These are phyloP conservation scores for Porites australiensis DNA, from an alignment of 64 coral and sea anemone species.

Conservation along the genomic window DNA sequence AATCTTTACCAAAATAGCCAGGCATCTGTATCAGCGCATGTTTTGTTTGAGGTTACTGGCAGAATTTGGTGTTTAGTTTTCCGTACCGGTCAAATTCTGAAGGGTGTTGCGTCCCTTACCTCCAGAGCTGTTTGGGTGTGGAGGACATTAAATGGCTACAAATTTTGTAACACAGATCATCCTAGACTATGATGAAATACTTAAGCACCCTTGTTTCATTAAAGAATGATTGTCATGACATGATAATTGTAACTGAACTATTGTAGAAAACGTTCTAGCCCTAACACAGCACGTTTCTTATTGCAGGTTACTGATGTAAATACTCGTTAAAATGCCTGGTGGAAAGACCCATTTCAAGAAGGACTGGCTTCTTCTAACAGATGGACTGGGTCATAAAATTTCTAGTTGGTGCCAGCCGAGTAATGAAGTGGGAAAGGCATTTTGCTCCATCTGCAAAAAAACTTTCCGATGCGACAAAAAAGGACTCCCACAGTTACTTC, in stretches of 20 bases:
- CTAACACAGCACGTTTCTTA: not conserved
- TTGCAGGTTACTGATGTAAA: conserved; percentile 14
- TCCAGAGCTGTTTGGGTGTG: not conserved
- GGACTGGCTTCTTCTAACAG: conserved; percentile 46
- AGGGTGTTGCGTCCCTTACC: conserved; percentile 21
- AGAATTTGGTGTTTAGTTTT: not conserved
- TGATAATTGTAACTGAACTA: not conserved
- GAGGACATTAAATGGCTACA: too few species aligned
- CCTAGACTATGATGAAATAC: not conserved
- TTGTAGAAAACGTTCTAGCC: conserved; percentile 9
- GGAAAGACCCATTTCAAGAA: conserved; percentile 54
- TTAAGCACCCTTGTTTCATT: conserved; percentile 1
- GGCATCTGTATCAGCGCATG: not conserved
- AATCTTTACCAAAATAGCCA: not conserved
- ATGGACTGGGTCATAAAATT: conserved; percentile 33
- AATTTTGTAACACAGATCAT: not conserved
- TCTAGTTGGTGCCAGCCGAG: conserved; percentile 37
- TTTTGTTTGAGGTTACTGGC: conserved; percentile 25
- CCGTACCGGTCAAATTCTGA: not conserved
- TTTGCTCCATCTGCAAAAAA: conserved; percentile 58
- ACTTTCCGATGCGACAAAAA: conserved; percentile 50
- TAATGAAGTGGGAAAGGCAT: conserved; percentile 15
- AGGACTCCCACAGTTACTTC: conserved; percentile 33
- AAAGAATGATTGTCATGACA: not conserved
- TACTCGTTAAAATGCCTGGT: conserved; percentile 18